Conservation (phyloP, 2,797 vertebrate genomes). For the Fistularia tabacaria region DNA sequence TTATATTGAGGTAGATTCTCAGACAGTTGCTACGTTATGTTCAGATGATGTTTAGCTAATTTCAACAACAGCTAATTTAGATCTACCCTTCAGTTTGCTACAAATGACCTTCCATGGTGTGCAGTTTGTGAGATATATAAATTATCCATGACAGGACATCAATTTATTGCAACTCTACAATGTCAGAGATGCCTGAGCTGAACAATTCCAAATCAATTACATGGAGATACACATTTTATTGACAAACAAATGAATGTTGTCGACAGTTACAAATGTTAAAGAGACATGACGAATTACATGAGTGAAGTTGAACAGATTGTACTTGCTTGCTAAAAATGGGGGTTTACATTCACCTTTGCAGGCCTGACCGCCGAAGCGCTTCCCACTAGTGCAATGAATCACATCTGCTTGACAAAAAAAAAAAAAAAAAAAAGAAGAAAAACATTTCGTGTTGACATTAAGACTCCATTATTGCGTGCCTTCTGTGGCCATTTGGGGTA, state of each 20-base stretch:
- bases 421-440: conserved; percentile 5
- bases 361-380: conserved; percentile 25
- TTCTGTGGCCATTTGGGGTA: conserved; percentile 58
- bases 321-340: conserved; percentile 49
- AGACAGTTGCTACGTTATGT: too few species aligned
- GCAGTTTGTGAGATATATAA: too few species aligned
- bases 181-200: too few species aligned
- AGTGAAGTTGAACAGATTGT: conserved; percentile 54
- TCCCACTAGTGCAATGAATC: conserved; percentile 59
- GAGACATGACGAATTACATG: conserved; percentile 27
- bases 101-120: too few species aligned
- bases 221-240: conserved; percentile 45
- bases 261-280: conserved; percentile 39
- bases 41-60: too few species aligned
- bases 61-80: too few species aligned
- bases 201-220: too few species aligned
- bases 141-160: too few species aligned
- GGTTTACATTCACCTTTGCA: conserved; percentile 54
- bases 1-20: too few species aligned
- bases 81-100: too few species aligned
- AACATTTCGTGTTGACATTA: conserved; percentile 42
- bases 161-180: too few species aligned
- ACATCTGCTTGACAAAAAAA: conserved; percentile 15
- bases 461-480: conserved; percentile 60
- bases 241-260: conserved; percentile 34